Percentiles rank a stretch among this genome's conserved stretches.
Evolutionary conservation across 53 echinoderm and acorn worm species (phyloP).

Genomic region (Temnopleurus reevesii): DNA sequence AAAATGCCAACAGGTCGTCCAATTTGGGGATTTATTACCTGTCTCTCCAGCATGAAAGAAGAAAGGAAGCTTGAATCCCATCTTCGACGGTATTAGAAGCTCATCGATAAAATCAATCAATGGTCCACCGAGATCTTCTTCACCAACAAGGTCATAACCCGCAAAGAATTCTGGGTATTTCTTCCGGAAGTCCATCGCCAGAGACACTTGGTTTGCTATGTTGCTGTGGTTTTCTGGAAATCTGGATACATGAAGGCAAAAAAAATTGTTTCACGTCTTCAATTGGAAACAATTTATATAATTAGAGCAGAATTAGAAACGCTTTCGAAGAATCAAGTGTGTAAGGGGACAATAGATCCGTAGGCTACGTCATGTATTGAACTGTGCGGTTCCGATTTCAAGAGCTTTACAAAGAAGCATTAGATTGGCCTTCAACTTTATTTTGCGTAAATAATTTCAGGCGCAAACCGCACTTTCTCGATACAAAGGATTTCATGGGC

Average conservation of each 20-base stretch:
- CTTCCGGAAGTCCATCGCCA: conserved; percentile 62
- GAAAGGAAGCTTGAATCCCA: conserved; percentile 69
- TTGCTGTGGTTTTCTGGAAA: neutral
- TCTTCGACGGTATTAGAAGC: conserved; percentile 57
- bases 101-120: conserved; percentile 69
- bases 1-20: too few species aligned
- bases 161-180: conserved; percentile 74
- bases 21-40: conserved; percentile 33
- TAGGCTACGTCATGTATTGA: too few species aligned
- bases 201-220: conserved; percentile 23
- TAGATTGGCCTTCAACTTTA: too few species aligned
- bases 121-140: conserved; percentile 78
- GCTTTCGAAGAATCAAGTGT: too few species aligned
- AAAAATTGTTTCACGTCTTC: neutral
- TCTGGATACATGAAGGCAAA: neutral
- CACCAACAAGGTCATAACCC: conserved; percentile 80
- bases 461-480: too few species aligned
- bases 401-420: too few species aligned
- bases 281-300: neutral
- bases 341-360: too few species aligned
- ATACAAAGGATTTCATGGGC: too few species aligned
- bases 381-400: too few species aligned
- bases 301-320: too few species aligned
- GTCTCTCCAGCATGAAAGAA: conserved; percentile 99
- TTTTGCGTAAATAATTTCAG: too few species aligned